phyloP scores from a whole-genome alignment of 1,140 invertebrate species.

The Drosophila tropicalis region DNA sequence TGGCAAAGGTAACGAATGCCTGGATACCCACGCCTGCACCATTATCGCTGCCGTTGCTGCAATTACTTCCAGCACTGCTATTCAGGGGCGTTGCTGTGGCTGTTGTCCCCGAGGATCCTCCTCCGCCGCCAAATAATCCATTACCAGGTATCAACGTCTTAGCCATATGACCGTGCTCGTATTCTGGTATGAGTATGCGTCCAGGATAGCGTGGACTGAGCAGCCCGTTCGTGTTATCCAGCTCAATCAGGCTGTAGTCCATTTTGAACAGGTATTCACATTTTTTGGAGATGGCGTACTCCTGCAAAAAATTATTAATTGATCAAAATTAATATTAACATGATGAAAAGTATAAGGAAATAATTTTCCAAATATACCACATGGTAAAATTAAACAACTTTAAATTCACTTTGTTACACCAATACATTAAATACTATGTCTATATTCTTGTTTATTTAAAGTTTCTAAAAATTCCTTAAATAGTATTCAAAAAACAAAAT shows the following conservation, averaged over 20 bases:
- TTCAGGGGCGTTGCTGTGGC: conserved; percentile 58
- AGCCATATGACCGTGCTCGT: conserved; percentile 84
- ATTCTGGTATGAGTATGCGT: conserved; percentile 88
- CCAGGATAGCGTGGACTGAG: conserved; percentile 90
- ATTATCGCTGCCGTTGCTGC: conserved; percentile 38
- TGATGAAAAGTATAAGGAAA: background rate
- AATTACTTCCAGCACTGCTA: conserved; percentile 54
- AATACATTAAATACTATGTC: background rate
- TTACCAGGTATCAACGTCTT: conserved; percentile 67
- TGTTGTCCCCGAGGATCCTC: conserved; percentile 56
- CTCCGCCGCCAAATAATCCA: conserved; percentile 37
- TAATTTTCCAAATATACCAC: no score
- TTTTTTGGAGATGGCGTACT: conserved; percentile 86
- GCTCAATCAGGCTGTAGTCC: conserved; percentile 86
- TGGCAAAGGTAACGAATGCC: conserved; percentile 75
- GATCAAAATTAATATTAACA: background rate
- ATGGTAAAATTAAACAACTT: no score
- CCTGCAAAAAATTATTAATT: conserved; percentile 80
- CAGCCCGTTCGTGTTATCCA: conserved; percentile 88
- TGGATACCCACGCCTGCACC: conserved; percentile 60
- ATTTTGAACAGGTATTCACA: conserved; percentile 86
- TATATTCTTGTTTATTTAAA: no score
- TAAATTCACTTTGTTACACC: no score
- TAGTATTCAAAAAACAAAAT: no score
- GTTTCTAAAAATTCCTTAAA: no score